Percentiles rank a stretch among this genome's conserved stretches.
These are phyloP conservation scores for Ceratitis capitata DNA, from an alignment of 1,140 invertebrate species.

Conservation along the genomic window DNA sequence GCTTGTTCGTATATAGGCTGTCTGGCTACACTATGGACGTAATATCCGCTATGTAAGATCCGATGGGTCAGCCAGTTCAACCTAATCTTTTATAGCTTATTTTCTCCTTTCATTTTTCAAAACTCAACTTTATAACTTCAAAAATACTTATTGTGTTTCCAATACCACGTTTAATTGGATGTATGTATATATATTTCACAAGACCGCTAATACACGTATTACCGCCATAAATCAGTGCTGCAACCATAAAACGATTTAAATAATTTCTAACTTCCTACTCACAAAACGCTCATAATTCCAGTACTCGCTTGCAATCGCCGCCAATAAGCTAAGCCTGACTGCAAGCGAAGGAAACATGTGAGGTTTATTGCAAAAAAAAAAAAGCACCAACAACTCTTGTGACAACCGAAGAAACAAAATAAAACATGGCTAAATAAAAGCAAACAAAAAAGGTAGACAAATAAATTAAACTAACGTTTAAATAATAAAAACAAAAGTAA, in stretches of 20 bases:
- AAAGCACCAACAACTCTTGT: not conserved
- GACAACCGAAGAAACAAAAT: not conserved
- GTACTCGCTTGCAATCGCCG: not conserved
- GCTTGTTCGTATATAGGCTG: no score
- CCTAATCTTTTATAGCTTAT: no score
- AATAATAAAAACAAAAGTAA: constrained; percentile 2
- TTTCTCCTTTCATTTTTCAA: no score
- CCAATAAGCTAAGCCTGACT: not conserved
- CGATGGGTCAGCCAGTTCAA: no score
- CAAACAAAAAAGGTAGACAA: not conserved
- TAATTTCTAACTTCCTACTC: not conserved
- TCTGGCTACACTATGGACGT: no score
- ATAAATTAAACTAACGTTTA: not conserved
- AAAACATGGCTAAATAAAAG: not conserved
- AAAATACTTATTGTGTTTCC: no score
- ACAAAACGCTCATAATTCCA: not conserved
- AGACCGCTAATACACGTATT: not conserved
- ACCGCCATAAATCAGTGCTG: not conserved
- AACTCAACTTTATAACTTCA: no score
- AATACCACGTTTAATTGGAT: no score
- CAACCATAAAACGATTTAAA: not conserved
- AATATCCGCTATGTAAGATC: no score
- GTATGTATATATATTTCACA: not conserved
- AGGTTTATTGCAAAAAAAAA: not conserved
- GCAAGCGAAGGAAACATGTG: not conserved